These are phyloP conservation scores for Sycophaga agraensis DNA, from an alignment of 1,140 invertebrate genomes.

Conservation along the genomic window DNA sequence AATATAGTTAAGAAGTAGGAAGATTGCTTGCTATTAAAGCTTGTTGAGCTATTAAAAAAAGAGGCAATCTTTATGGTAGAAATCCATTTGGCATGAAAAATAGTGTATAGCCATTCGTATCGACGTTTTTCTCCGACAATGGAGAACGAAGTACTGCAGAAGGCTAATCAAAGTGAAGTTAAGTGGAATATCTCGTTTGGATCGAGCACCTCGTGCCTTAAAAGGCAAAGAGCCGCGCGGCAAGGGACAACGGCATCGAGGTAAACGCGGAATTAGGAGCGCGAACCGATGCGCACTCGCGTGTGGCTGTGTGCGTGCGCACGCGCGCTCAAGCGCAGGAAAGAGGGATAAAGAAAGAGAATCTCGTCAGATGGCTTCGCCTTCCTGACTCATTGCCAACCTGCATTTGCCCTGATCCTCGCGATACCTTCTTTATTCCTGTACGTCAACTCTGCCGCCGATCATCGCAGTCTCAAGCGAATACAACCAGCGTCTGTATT, in stretches of 20 bases:
- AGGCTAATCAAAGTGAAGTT: conserved; percentile 10
- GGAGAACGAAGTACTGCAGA: background rate
- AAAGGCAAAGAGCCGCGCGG: conserved; percentile 1
- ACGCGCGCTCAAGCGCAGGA: no score
- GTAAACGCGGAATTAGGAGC: conserved; percentile 14
- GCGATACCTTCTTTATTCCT: background rate
- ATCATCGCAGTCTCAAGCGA: no score
- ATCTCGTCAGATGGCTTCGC: conserved; percentile 13
- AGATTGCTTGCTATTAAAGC: background rate
- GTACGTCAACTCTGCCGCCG: no score
- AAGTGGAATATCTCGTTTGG: conserved; percentile 22
- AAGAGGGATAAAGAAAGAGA: no score
- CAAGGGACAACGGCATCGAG: conserved; percentile 18
- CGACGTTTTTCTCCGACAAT: background rate
- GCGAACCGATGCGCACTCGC: conserved; percentile 4
- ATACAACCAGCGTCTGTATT: no score
- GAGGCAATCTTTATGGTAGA: background rate
- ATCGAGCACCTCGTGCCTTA: background rate
- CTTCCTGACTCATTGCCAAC: conserved; percentile 7
- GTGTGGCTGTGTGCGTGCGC: no score
- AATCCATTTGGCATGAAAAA: background rate
- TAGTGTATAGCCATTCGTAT: background rate
- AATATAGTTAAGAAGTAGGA: no score
- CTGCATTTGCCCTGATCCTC: background rate
- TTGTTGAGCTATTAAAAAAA: background rate